Percentiles rank a stretch among this genome's conserved stretches.
Evolutionary conservation across 2,888 invertebrate genomes (phyloP).

Genomic region (Eudemis profundana): DNA sequence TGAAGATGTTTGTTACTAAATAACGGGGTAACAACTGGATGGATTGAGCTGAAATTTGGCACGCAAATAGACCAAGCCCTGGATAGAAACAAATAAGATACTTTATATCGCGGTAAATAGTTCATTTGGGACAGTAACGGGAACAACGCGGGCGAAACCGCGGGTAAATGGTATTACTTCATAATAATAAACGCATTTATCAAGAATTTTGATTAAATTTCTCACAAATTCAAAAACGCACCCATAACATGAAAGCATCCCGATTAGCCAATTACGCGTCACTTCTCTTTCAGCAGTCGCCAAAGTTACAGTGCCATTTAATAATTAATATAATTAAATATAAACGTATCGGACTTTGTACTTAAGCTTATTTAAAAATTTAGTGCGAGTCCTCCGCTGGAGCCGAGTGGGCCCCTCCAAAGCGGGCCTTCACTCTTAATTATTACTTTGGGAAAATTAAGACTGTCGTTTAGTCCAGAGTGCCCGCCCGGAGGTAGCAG

Average conservation of each 20-base stretch:
- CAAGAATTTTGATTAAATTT: not conserved
- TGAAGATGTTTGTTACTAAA: too few species aligned
- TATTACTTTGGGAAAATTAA: slow-evolving; percentile 86
- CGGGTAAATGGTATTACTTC: too few species aligned
- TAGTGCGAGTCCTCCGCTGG: slow-evolving; percentile 69
- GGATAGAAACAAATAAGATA: too few species aligned
- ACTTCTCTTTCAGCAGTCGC: slow-evolving; percentile 52
- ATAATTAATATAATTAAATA: slow-evolving; percentile 81
- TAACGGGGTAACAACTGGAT: too few species aligned
- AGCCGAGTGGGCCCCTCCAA: slow-evolving; percentile 71
- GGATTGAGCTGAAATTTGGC: too few species aligned
- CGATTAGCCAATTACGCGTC: slow-evolving; percentile 38
- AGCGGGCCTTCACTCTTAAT: slow-evolving; percentile 82
- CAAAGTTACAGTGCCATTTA: slow-evolving; percentile 54
- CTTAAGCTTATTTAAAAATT: slow-evolving; percentile 84
- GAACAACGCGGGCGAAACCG: too few species aligned
- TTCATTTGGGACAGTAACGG: too few species aligned
- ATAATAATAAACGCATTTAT: not conserved
- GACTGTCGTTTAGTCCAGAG: slow-evolving; percentile 83
- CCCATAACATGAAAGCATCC: slow-evolving; percentile 28
- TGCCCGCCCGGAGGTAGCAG: slow-evolving; percentile 74
- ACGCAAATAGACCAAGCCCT: too few species aligned
- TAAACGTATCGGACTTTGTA: slow-evolving; percentile 81
- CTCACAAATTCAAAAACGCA: slow-evolving; percentile 1
- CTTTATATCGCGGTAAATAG: too few species aligned